Percentiles rank a stretch among this genome's conserved stretches.
Evolutionary conservation across 2,888 invertebrate species (phyloP).

Genomic region (Ophioninae sp.): DNA sequence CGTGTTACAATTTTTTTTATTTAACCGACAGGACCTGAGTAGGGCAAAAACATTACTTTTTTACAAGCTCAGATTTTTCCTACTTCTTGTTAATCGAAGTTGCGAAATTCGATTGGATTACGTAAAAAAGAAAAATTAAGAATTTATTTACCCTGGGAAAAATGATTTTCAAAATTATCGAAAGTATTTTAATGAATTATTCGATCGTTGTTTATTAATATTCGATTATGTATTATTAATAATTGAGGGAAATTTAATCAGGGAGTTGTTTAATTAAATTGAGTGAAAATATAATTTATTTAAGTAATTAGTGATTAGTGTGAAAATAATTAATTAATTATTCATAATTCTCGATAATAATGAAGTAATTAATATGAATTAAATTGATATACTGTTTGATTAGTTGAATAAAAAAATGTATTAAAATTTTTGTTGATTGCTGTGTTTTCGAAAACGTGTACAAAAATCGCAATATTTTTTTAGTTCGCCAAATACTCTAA

Average conservation of each 20-base stretch:
- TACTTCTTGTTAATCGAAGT: not conserved
- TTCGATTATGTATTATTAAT: too few species aligned
- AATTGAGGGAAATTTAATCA: too few species aligned
- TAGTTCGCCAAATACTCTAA: not conserved
- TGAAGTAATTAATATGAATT: not conserved
- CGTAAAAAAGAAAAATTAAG: not conserved
- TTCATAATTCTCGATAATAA: not conserved
- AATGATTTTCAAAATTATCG: too few species aligned
- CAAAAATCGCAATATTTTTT: not conserved
- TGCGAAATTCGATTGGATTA: not conserved
- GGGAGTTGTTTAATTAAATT: too few species aligned
- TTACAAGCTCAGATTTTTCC: not conserved
- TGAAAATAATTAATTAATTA: not conserved
- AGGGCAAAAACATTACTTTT: constrained; percentile 3
- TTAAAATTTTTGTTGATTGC: not conserved
- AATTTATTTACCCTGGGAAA: too few species aligned
- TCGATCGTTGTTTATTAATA: too few species aligned
- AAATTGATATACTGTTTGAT: not conserved
- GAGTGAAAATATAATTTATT: too few species aligned
- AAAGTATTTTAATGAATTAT: too few species aligned
- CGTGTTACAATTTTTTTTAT: constrained; percentile 41
- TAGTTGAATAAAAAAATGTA: not conserved
- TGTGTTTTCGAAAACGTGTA: not conserved
- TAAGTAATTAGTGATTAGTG: too few species aligned
- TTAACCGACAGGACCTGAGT: constrained; percentile 1